These are phyloP conservation scores for Caenorhabditis plicata DNA, from an alignment of 2,888 invertebrate species.

Conservation along the genomic window DNA sequence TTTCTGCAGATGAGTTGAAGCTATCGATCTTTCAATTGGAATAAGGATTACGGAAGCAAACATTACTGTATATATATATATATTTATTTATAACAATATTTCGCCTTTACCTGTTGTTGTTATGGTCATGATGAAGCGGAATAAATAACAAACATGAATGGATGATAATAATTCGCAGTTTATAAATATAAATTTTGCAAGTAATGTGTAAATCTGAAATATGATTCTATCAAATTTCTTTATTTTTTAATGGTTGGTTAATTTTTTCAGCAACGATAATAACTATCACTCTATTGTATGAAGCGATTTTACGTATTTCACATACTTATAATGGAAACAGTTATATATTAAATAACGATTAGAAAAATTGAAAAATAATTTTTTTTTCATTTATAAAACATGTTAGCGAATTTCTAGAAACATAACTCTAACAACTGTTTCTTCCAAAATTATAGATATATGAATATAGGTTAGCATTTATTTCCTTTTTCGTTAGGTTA, in stretches of 20 bases:
- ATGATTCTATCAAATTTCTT: background rate
- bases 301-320: too few relatives aligned
- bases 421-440: too few relatives aligned
- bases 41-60: constrained; percentile 7
- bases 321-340: too few relatives aligned
- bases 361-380: too few relatives aligned
- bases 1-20: constrained; percentile 10
- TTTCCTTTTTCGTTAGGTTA: too few relatives aligned
- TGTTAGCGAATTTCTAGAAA: too few relatives aligned
- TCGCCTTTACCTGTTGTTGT: constrained; percentile 6
- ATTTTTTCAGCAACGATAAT: too few relatives aligned
- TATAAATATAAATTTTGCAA: constrained; percentile 11
- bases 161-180: constrained; percentile 16
- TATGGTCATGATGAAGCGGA: constrained; percentile 3
- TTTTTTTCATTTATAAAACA: too few relatives aligned
- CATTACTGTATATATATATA: constrained; percentile 8
- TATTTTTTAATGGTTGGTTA: background rate
- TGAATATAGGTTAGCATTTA: too few relatives aligned
- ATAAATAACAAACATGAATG: constrained; percentile 9
- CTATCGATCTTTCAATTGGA: constrained; percentile 14
- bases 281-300: too few relatives aligned
- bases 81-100: background rate
- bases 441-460: too few relatives aligned
- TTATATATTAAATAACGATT: too few relatives aligned
- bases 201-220: constrained; percentile 15